Conservation (phyloP, 2,113 vertebrate species). For the Neodontobutis hainanensis region DNA sequence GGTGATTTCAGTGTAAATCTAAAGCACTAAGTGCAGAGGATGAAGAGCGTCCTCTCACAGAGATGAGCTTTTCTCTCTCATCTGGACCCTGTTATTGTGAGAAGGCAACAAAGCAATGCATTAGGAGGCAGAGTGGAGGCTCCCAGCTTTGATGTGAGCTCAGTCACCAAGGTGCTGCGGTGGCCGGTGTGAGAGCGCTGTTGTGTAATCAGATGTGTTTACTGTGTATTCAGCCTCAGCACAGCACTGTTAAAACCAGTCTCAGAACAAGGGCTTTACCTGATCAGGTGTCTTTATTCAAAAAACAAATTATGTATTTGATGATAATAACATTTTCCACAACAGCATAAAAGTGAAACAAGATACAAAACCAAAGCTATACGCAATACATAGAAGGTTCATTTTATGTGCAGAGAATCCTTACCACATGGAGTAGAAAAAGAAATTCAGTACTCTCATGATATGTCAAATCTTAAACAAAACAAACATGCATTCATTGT, state of each 20-base stretch:
- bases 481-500: not conserved
- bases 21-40: slow-evolving; percentile 76
- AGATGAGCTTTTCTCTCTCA: slow-evolving; percentile 76
- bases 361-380: slow-evolving; percentile 2
- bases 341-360: slow-evolving; percentile 11
- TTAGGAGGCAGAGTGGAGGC: slow-evolving; percentile 75
- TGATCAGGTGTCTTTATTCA: slow-evolving; percentile 55
- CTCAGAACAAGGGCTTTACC: slow-evolving; percentile 52
- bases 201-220: slow-evolving; percentile 79
- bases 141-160: slow-evolving; percentile 79
- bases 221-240: slow-evolving; percentile 68
- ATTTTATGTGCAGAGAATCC: slow-evolving; percentile 11
- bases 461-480: slow-evolving; percentile 1
- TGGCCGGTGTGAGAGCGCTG: slow-evolving; percentile 68
- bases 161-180: slow-evolving; percentile 70
- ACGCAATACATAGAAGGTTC: not conserved
- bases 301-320: slow-evolving; percentile 43
- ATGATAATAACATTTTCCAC: slow-evolving; percentile 18
- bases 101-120: slow-evolving; percentile 80
- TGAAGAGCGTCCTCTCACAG: slow-evolving; percentile 70
- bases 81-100: slow-evolving; percentile 81
- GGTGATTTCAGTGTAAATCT: slow-evolving; percentile 81
- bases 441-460: slow-evolving; percentile 6
- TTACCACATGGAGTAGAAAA: slow-evolving; percentile 5
- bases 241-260: slow-evolving; percentile 69